These are phyloP conservation scores for Heteromurus nitidus DNA, from an alignment of 2,888 invertebrate species.

Conservation along the genomic window DNA sequence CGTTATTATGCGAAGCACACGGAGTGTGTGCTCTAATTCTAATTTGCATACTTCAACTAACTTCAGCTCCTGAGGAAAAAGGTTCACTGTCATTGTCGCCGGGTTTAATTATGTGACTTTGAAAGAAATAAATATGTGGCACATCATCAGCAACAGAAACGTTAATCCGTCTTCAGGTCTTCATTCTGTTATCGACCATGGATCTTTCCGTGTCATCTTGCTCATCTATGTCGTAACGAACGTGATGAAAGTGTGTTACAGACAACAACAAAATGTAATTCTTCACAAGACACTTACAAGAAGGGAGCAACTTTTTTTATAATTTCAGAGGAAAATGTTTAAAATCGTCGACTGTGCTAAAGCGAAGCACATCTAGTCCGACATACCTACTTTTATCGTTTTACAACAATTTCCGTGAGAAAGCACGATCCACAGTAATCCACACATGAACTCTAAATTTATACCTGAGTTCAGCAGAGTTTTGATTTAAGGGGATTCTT, in stretches of 20 bases:
- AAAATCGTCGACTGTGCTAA: not conserved
- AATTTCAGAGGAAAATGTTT: not conserved
- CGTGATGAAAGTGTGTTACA: not conserved
- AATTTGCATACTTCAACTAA: not conserved
- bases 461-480: not conserved
- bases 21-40: too few species aligned
- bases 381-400: conserved; percentile 11
- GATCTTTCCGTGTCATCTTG: not conserved
- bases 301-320: not conserved
- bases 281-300: not conserved
- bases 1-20: not conserved
- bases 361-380: not conserved
- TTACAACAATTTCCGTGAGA: conserved; percentile 30
- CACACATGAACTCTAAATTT: not conserved
- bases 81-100: conserved; percentile 14
- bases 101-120: conserved; percentile 5
- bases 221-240: not conserved
- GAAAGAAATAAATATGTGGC: not conserved
- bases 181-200: not conserved
- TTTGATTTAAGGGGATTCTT: not conserved
- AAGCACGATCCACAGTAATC: not conserved
- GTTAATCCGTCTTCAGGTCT: not conserved
- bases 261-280: not conserved
- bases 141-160: not conserved
- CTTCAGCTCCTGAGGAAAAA: too few species aligned